Evolutionary conservation across 2,888 invertebrate species (phyloP), one percentile per base, ranked within the genome.

Genomic region (Drosophila flavopinicola): DNA sequence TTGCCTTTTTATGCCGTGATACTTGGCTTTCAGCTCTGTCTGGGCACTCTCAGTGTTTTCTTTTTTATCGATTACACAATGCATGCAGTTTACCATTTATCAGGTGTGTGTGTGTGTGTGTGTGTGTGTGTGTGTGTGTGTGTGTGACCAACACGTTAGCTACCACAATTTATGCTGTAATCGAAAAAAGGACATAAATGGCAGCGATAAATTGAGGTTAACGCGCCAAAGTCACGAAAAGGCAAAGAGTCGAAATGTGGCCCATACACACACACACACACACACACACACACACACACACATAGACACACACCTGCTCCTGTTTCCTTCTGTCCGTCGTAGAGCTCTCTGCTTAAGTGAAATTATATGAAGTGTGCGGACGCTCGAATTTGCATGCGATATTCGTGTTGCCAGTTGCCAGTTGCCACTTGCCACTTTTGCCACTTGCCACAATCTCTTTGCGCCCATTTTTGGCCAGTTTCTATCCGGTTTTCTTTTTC

Each of bases 291-390:
- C 3, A 17, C 35, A 53, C 29, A 44, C 25, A 39, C 47, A 35
- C 11, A 17, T 20, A 1, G 13, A 24, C 7, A 24, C 6, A 10
- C 30, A 20, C n/a, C 23, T 37, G 15, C 29, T 33, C 9, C 20
- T n/a, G n/a, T n/a, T 20, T 15, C 10, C 32, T n/a, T 15, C 6
- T 17, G 23, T 27, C 20, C 24, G 17, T n/a, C 25, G n/a, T n/a
- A 54, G 48, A 58, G 48, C 52, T 65, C 49, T 75, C 60, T 60
- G 78, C 73, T 79, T 85, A 85, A 85, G 79, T 79, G 86, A 83
- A 83, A 86, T 83, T 83, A 83, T 80, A 83, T 86, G 84, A 86
- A 86, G 86, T 83, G 85, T 78, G 84, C 77, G 86, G 86, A 72
- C 67, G 72, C 42, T 68, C 57, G 61, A 80, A 83, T 83, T 86